These are phyloP conservation scores for Danaus plexippus DNA, from an alignment of 1,140 invertebrate genomes.

Conservation along the genomic window DNA sequence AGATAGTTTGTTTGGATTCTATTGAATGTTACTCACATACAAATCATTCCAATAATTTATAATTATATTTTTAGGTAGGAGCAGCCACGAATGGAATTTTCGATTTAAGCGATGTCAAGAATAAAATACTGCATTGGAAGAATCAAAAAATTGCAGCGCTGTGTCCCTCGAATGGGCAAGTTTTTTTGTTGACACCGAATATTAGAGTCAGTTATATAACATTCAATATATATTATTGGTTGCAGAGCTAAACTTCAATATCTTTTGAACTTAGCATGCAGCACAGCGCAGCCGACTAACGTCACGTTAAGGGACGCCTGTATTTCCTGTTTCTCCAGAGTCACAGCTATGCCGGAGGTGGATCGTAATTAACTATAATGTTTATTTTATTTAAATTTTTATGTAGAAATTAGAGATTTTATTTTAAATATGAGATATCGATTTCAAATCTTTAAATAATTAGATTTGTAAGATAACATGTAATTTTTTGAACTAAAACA, in stretches of 20 bases:
- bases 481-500: no score
- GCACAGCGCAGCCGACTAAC: conserved; percentile 69
- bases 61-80: conserved; percentile 32
- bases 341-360: conserved; percentile 65
- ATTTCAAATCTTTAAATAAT: no score
- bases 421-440: conserved; percentile 11
- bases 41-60: not conserved
- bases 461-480: no score
- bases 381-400: not conserved
- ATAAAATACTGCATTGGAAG: conserved; percentile 66
- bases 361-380: conserved; percentile 9
- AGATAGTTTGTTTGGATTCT: conserved; percentile 18
- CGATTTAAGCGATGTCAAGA: conserved; percentile 60
- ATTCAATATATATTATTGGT: not conserved
- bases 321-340: conserved; percentile 68
- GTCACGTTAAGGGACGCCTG: conserved; percentile 67
- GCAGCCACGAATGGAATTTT: conserved; percentile 54
- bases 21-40: no score
- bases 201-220: no score
- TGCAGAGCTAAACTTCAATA: conserved; percentile 62
- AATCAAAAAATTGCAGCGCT: conserved; percentile 55
- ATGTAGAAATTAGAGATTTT: not conserved
- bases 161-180: conserved; percentile 63
- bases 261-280: conserved; percentile 70
- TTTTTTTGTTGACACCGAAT: not conserved